These are phyloP conservation scores for Fratercula arctica DNA, from an alignment of 2,797 vertebrate genomes.

Conservation along the genomic window DNA sequence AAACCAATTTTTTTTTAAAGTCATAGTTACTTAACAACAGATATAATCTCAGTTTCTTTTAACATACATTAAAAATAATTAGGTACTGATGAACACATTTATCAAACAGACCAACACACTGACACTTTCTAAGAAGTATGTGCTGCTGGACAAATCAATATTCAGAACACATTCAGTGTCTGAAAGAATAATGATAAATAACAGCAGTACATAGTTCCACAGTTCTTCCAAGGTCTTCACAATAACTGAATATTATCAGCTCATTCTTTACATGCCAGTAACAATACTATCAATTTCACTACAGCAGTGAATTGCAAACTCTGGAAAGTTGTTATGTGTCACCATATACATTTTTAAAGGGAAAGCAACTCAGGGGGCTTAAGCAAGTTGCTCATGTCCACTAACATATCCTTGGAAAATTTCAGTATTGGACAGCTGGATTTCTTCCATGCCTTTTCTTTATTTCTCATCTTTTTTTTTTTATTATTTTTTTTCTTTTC, in stretches of 20 bases:
- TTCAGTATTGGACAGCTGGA: neutral
- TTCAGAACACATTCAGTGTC: conserved; percentile 49
- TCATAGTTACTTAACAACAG: neutral
- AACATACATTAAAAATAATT: neutral
- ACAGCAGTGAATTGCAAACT: neutral
- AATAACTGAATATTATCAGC: neutral
- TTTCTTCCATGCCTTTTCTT: neutral
- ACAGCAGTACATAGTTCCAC: neutral
- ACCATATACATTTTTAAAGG: neutral
- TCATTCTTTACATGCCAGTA: neutral
- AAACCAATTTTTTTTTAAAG: neutral
- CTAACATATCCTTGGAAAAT: neutral
- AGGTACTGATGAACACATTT: neutral
- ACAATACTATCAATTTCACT: neutral
- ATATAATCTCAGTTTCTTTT: neutral
- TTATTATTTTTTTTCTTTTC: too few species aligned
- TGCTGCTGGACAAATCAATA: conserved; percentile 50
- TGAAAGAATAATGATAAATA: conserved; percentile 36
- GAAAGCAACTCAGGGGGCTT: neutral
- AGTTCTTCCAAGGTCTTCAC: neutral
- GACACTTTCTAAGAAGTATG: conserved; percentile 28
- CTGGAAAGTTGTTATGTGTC: neutral
- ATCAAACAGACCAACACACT: conserved; percentile 16
- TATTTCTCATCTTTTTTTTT: rapidly evolving
- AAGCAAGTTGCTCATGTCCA: neutral